Evolutionary conservation across 2,113 vertebrate genomes (phyloP).

Genomic region (Tyto alba): DNA sequence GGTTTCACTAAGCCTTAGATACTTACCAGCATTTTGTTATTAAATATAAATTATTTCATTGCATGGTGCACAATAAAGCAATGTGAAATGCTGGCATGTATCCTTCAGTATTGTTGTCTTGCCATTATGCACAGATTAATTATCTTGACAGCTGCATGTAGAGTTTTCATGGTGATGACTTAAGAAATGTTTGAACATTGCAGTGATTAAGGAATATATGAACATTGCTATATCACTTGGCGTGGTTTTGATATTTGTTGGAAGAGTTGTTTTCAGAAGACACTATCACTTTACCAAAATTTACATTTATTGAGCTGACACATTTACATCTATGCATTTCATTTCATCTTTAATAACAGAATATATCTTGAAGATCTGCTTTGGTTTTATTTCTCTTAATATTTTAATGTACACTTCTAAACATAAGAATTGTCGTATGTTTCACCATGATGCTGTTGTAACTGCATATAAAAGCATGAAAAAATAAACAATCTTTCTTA

Average conservation of each 20-base stretch:
- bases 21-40: neutral
- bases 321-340: neutral
- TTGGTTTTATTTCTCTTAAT: neutral
- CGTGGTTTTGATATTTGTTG: neutral
- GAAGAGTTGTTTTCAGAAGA: neutral
- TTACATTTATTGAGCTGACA: neutral
- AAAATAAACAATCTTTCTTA: neutral
- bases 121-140: neutral
- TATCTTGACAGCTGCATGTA: neutral
- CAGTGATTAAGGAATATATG: neutral
- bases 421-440: neutral
- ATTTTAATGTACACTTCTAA: neutral
- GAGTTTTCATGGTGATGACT: slow-evolving; percentile 20
- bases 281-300: neutral
- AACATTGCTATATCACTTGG: neutral
- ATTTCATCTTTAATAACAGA: slow-evolving; percentile 26
- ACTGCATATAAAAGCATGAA: neutral
- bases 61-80: neutral
- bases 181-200: slow-evolving; percentile 1
- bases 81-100: neutral
- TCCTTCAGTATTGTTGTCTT: neutral
- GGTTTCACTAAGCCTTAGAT: neutral
- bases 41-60: neutral
- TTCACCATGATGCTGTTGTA: neutral
- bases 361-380: neutral